Evolutionary conservation across 2,888 invertebrate genomes (phyloP), one percentile per base, ranked within the genome.

Genomic region (Gibbula magus): DNA sequence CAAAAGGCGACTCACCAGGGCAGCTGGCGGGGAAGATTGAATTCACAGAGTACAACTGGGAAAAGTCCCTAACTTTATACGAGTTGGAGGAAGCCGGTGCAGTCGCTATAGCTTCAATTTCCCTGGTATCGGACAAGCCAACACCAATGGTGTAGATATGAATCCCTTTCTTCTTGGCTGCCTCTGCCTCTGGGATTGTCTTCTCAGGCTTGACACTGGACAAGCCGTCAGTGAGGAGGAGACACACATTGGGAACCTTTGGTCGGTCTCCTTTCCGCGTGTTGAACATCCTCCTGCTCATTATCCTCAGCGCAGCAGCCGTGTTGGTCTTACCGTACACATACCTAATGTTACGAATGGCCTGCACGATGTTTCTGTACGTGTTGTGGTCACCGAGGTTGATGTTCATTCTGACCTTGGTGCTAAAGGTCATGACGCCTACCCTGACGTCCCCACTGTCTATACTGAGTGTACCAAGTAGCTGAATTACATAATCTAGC

Each of bases 241-340:
- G 75, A n/a, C 84, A 83, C 20, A 89, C 80, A 74, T 88, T 85
- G 7, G 81, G 81, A 4, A 88, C 89, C 51, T 75, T 78, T 7
- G 84, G 81, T 5, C 91, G 83, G 77, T 91, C 91, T 18, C 91
- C 91, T 52, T 88, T 87, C 8, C 74, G 79, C 10, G 83, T 67
- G 0, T 85, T 83, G 79, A 90, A 92, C 91, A 92, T 88, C 7
- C 77, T 61, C 16, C 82, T 79, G 5, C 86, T 80, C 84, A 89
- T 88, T 18, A 81, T 80, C 54, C 78, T 29, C 13, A 91, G 45
- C 16, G 88, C 91, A 13, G 79, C 88, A 7, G 86, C 88, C 0
- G 91, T 90, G 85, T 91, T 89, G 7, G 91, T 90, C 25, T 84
- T 86, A 0, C 91, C 91, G 45, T 86, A 88, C 13, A 81, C 85